phyloP scores from a whole-genome alignment of 2,888 invertebrate species.

The Willowsia nigromaculata region DNA sequence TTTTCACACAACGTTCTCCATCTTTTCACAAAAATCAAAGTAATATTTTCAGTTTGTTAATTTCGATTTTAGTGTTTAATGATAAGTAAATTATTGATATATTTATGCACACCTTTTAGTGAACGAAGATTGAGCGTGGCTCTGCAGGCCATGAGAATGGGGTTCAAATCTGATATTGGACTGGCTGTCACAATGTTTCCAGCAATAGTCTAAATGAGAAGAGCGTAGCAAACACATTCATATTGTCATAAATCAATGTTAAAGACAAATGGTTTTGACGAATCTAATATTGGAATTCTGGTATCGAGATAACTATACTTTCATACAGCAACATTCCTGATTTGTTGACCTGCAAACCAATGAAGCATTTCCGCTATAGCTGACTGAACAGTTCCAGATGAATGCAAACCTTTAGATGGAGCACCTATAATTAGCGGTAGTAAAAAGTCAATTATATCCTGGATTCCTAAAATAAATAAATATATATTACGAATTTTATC shows the following conservation, averaged over 20 bases:
- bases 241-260: too few species aligned
- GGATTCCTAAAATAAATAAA: too few species aligned
- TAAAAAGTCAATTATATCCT: too few species aligned
- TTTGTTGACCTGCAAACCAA: slow-evolving; percentile 97
- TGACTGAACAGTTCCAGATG: slow-evolving; percentile 83
- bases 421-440: too few species aligned
- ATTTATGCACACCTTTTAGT: slow-evolving; percentile 28
- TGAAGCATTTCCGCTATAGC: slow-evolving; percentile 91
- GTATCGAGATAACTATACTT: slow-evolving; percentile 29
- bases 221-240: too few species aligned
- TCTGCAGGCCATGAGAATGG: slow-evolving; percentile 90
- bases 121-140: slow-evolving; percentile 64
- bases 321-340: slow-evolving; percentile 90
- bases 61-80: too few species aligned
- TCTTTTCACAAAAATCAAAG: background rate
- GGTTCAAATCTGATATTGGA: slow-evolving; percentile 97
- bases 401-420: too few species aligned
- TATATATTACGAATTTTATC: background rate
- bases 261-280: too few species aligned
- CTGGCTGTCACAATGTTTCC: slow-evolving; percentile 97
- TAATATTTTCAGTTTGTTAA: too few species aligned
- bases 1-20: slow-evolving; percentile 38
- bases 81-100: too few species aligned
- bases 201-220: slow-evolving; percentile 85
- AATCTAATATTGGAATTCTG: too few species aligned